Evolutionary conservation across 2,888 invertebrate genomes (phyloP).

Genomic region (Parnassius smintheus): DNA sequence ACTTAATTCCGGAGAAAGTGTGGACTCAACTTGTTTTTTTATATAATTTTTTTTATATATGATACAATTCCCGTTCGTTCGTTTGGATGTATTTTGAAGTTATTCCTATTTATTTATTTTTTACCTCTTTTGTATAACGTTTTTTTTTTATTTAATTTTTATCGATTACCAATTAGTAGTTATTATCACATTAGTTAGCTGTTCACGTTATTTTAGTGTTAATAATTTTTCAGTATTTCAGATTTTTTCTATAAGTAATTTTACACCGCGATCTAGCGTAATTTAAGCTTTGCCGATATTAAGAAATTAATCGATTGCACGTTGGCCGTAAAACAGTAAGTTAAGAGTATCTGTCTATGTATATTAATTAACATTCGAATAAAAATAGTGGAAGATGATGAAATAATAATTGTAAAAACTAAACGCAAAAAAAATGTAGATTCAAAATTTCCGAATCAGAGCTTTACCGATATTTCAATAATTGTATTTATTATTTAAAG

Average conservation of each 20-base stretch:
- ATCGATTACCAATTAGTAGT: constrained; percentile 37
- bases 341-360: constrained; percentile 51
- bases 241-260: constrained; percentile 43
- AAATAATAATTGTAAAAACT: constrained; percentile 28
- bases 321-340: constrained; percentile 58
- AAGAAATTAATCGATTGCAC: constrained; percentile 48
- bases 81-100: constrained; percentile 70
- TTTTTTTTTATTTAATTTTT: constrained; percentile 53
- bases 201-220: constrained; percentile 51
- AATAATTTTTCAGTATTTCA: constrained; percentile 59
- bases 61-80: constrained; percentile 53
- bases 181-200: constrained; percentile 47
- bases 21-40: constrained; percentile 43
- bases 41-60: constrained; percentile 44
- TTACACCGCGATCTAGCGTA: constrained; percentile 51
- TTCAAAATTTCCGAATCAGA: constrained; percentile 56
- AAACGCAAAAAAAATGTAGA: constrained; percentile 40
- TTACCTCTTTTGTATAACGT: constrained; percentile 67
- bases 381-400: constrained; percentile 36
- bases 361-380: constrained; percentile 45
- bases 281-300: constrained; percentile 56
- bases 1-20: constrained; percentile 52
- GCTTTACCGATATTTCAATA: constrained; percentile 49
- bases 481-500: constrained; percentile 36
- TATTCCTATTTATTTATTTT: constrained; percentile 72